Evolutionary conservation across 2,797 vertebrate genomes (phyloP), one percentile per base, ranked within the genome.

Genomic region (Macrochelys suwanniensis): DNA sequence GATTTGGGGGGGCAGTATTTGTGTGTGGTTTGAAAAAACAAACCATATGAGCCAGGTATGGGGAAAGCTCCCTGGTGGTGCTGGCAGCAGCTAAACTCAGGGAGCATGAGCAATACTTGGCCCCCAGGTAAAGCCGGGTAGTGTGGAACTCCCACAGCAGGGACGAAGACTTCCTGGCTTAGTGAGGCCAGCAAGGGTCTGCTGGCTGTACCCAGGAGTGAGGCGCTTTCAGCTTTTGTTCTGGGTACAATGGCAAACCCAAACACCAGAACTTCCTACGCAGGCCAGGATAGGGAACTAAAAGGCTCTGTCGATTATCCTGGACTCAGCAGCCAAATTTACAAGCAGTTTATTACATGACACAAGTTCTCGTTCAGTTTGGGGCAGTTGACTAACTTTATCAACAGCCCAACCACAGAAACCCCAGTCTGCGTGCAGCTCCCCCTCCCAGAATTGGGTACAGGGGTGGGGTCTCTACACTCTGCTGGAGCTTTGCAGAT

Each of bases 201-300:
- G 65, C 25, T 88, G 53, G 19, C 56, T 81, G 80, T 3, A 1
- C 4, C 59, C 31, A 31, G 80, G n/a, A 47, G 15, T 49, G 51
- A 0, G 25, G 47, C 21, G 49, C 11, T 12, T 3, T 21, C 91
- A 53, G n/a, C 65, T 80, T 54, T 71, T 79, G 78, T 45, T 42
- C 54, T 1, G 16, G 68, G 37, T n/a, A 16, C 45, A 13, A 15
- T 3, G 71, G 77, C 61, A 42, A 79, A 23, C 31, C 47, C 50
- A 88, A 91, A 85, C 87, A 45, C n/a, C 7, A 92, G 91, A 94
- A 89, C 94, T 94, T 96, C 87, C 25, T 77, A 28, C 74, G 49
- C 90, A 92, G 45, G 74, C 77, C 82, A 68, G 89, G 90, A 11
- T 85, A 87, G 83, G 84, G 88, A 16, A 68, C 80, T 76, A 45